These are phyloP conservation scores for Corynorhinus townsendii DNA, from an alignment of 2,113 vertebrate species.

Conservation along the genomic window DNA sequence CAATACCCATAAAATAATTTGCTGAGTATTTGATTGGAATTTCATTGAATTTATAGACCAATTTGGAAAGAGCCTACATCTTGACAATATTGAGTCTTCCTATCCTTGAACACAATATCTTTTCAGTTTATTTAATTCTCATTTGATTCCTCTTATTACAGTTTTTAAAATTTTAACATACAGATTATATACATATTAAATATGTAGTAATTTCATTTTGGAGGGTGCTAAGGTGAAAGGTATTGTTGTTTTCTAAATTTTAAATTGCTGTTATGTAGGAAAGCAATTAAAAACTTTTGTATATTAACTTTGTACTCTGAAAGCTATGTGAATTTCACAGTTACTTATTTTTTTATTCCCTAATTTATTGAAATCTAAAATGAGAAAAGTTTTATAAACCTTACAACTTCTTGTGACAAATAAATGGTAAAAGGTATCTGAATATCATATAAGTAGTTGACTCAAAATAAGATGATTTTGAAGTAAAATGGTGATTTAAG, in stretches of 20 bases:
- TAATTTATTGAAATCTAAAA: background rate
- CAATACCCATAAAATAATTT: too few relatives aligned
- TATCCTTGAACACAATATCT: background rate
- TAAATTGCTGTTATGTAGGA: background rate
- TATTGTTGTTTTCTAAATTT: background rate
- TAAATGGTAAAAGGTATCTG: background rate
- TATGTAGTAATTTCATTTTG: background rate
- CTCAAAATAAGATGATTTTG: background rate
- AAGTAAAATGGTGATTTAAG: background rate
- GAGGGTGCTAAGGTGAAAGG: background rate
- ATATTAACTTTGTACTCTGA: background rate
- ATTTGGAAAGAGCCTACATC: too few relatives aligned
- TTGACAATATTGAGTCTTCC: too few relatives aligned
- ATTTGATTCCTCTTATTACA: background rate
- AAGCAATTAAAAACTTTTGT: background rate
- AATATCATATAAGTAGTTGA: background rate
- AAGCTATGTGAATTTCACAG: background rate
- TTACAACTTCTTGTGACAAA: background rate
- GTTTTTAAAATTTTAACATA: background rate
- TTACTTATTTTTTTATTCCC: background rate
- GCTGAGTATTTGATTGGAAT: too few relatives aligned
- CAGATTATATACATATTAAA: background rate
- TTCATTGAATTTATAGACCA: too few relatives aligned
- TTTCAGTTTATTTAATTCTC: background rate
- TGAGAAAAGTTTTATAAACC: background rate